Evolutionary conservation across 1,140 invertebrate species (phyloP).

Genomic region (Melipona quadrifasciata): DNA sequence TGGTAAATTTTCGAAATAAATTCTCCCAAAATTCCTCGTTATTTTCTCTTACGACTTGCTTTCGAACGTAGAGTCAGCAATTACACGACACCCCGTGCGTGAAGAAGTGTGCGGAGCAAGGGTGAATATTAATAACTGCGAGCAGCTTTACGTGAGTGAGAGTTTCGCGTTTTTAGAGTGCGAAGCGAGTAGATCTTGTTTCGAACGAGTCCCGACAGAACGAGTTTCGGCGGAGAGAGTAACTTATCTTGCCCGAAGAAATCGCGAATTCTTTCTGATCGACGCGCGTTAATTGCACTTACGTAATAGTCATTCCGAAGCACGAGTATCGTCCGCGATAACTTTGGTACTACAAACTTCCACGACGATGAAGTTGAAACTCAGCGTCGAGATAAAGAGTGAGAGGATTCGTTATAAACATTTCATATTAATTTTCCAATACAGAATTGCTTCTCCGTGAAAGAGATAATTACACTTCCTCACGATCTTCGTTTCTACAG

Average conservation of each 20-base stretch:
- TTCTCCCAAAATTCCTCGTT: no score
- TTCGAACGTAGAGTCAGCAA: no score
- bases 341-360: neutral
- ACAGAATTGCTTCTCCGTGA: no score
- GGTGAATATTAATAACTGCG: neutral
- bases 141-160: neutral
- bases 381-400: no score
- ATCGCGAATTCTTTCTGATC: neutral
- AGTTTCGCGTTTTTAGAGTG: neutral
- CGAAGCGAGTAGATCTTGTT: slow-evolving; percentile 14
- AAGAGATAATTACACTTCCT: no score
- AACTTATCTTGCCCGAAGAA: neutral
- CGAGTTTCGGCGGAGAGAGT: slow-evolving; percentile 23
- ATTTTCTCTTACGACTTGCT: no score
- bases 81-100: no score
- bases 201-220: slow-evolving; percentile 6
- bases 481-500: no score
- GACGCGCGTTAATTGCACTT: neutral
- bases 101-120: neutral
- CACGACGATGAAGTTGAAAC: no score
- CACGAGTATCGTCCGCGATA: neutral
- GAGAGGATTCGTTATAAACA: no score
- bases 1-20: no score
- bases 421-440: no score
- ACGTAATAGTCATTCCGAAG: neutral